Percentiles rank a stretch among this genome's conserved stretches.
phyloP scores from a whole-genome alignment of 2,797 vertebrate genomes.

The Alca torda region DNA sequence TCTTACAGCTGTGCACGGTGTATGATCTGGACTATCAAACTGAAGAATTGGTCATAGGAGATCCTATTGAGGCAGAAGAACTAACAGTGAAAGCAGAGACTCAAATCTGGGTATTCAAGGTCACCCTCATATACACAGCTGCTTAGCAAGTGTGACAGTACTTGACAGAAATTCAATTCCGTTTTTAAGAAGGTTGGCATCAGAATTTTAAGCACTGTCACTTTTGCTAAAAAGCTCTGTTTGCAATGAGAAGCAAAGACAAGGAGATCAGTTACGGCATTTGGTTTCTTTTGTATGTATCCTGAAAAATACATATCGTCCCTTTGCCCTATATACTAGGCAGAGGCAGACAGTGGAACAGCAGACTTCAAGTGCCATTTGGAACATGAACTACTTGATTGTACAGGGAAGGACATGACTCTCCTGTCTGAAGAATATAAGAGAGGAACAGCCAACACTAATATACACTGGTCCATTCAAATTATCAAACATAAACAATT shows the following conservation, averaged over 20 bases:
- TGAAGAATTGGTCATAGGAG: not conserved
- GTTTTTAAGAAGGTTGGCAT: slow-evolving; percentile 28
- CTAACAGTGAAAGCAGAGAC: not conserved
- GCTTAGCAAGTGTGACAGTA: slow-evolving; percentile 37
- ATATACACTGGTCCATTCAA: not conserved
- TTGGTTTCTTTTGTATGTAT: slow-evolving; percentile 4
- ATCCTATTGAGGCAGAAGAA: not conserved
- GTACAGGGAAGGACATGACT: not conserved
- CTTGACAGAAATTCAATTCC: slow-evolving; percentile 46
- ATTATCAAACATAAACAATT: not conserved
- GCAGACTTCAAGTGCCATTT: slow-evolving; percentile 19
- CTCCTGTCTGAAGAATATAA: not conserved
- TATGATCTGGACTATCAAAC: not conserved
- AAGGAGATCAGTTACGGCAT: slow-evolving; percentile 26
- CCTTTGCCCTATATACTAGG: not conserved
- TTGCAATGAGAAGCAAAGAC: slow-evolving; percentile 11
- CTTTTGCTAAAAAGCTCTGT: slow-evolving; percentile 29
- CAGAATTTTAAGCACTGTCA: slow-evolving; percentile 43
- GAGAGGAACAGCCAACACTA: not conserved
- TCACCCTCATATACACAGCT: slow-evolving; percentile 36
- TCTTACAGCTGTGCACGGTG: not conserved
- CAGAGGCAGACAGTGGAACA: slow-evolving; percentile 24
- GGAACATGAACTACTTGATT: not conserved
- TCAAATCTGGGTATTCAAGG: slow-evolving; percentile 50
- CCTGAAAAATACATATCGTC: slow-evolving; percentile 13